A percentile compares a stretch with the other conserved stretches of the same genome.
Conservation (phyloP, 1,140 invertebrate species). For the Drosophila hydei region DNA sequence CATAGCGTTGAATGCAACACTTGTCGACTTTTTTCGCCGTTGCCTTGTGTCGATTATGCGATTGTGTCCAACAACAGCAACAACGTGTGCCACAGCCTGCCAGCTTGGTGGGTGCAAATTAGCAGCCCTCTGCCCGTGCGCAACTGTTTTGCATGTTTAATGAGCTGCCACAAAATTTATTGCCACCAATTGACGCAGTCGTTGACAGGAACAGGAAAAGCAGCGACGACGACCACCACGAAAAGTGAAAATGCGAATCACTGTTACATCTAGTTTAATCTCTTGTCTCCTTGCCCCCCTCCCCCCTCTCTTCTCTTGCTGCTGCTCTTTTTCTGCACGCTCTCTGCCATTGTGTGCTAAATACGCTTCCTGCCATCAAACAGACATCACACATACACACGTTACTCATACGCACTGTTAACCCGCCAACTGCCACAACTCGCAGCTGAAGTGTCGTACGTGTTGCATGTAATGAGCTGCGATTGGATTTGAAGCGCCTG, state of each 20-base stretch:
- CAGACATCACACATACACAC: conserved; percentile 23
- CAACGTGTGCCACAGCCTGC: conserved; percentile 40
- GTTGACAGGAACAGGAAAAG: conserved; percentile 64
- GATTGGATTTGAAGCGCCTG: conserved; percentile 18
- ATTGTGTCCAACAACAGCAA: conserved; percentile 48
- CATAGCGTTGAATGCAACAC: conserved; percentile 32
- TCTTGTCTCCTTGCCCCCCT: background rate
- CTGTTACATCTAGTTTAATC: conserved; percentile 51
- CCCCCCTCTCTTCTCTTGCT: background rate
- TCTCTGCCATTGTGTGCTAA: conserved; percentile 72
- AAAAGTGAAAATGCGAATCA: conserved; percentile 73
- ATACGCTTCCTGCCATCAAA: conserved; percentile 64
- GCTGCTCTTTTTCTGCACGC: background rate
- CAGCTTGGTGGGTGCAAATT: conserved; percentile 44
- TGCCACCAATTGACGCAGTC: conserved; percentile 48
- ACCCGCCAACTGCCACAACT: conserved; percentile 39
- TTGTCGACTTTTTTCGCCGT: conserved; percentile 31
- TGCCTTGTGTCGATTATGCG: conserved; percentile 46
- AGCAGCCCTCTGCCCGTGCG: conserved; percentile 6
- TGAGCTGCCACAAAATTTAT: conserved; percentile 72
- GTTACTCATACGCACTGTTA: conserved; percentile 79
- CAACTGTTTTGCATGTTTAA: conserved; percentile 66
- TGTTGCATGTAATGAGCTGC: conserved; percentile 20
- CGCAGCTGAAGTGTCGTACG: conserved; percentile 15
- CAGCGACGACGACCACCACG: conserved; percentile 20